Base-by-base conservation (phyloP, 64 coral and sea anemone species). In the Catalaphyllia jardinei region DNA sequence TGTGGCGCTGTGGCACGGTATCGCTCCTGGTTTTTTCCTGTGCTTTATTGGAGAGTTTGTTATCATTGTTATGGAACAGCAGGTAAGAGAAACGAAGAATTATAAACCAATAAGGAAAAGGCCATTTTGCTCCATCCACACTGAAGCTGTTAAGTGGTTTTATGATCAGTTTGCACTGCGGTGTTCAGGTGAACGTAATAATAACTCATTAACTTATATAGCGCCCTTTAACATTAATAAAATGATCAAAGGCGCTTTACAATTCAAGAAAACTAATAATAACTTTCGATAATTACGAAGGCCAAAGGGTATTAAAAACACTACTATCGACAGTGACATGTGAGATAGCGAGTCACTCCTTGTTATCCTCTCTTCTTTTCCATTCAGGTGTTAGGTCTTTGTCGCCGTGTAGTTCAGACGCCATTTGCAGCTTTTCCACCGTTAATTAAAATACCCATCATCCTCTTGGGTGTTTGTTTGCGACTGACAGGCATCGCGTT, bases 1-100 rank as follows among this genome's bases (percentile, higher is more conserved):
- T 65, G 62, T 95, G 67, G 94, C 94, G 4, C 3, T 92, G 63
- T 95, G 94, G 94, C 94, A 95, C 31, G 94, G 94, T 25, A 59
- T 95, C 29, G 87, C 67, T 60, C 80, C 91, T 80, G 94, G 94
- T 8, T 95, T 92, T 73, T 95, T 95, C 75, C 29, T 89, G 42
- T 73, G 89, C 59, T 95, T 95, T 22, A 63, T 77, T 10, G 62
- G 62, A 31, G 94, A 95, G 74, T 95, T 88, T 74, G 46, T 89
- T 18, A 84, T 88, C 20, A 95, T 95, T 52, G 74, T 82, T 17
- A 88, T 84, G 49, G 94, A 95, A 55, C 87, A 79, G 86, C 89
- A 95, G 86, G 94, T 95, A 9, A 57, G 54, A 13, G 10, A 57
- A 27, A 8, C 30, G 15, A 33, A 22, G 15, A 72, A 16, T 80